phyloP scores from a whole-genome alignment of 2,888 invertebrate species.

The Cacoxenus indagator region DNA sequence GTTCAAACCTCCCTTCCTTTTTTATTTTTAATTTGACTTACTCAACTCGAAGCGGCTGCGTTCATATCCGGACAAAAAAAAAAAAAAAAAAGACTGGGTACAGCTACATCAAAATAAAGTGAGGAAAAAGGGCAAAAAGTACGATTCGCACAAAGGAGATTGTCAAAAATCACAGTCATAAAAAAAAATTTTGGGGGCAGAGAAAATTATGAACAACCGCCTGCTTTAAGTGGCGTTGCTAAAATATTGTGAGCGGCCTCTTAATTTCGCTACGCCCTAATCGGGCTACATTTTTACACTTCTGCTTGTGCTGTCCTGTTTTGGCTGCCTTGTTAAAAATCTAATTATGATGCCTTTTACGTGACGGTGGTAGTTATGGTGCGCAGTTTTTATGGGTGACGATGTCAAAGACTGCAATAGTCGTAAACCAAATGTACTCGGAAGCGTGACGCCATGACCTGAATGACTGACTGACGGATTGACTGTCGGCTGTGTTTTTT shows the following conservation, averaged over 20 bases:
- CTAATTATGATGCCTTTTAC: slow-evolving; percentile 63
- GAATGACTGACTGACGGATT: background rate
- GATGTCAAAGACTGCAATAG: slow-evolving; percentile 3
- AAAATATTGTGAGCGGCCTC: no score
- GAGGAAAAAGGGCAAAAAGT: background rate
- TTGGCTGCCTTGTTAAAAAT: no score
- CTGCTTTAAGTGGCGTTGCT: no score
- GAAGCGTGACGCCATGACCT: slow-evolving; percentile 34
- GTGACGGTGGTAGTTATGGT: slow-evolving; percentile 41
- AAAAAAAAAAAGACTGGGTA: background rate
- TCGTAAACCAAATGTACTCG: background rate
- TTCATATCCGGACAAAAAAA: slow-evolving; percentile 16
- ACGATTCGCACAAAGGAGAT: background rate
- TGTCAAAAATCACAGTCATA: background rate
- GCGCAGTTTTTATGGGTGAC: background rate
- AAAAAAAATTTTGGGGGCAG: background rate
- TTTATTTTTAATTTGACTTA: background rate
- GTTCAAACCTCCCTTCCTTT: slow-evolving; percentile 3
- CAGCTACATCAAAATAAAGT: no score
- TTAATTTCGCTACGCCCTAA: no score
- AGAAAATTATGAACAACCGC: no score
- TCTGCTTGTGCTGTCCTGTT: no score
- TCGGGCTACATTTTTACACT: no score
- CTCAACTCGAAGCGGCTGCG: background rate
- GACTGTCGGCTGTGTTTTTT: background rate